Base-by-base conservation (phyloP, 2,113 vertebrate species). In the Psilopsiagon aymara region DNA sequence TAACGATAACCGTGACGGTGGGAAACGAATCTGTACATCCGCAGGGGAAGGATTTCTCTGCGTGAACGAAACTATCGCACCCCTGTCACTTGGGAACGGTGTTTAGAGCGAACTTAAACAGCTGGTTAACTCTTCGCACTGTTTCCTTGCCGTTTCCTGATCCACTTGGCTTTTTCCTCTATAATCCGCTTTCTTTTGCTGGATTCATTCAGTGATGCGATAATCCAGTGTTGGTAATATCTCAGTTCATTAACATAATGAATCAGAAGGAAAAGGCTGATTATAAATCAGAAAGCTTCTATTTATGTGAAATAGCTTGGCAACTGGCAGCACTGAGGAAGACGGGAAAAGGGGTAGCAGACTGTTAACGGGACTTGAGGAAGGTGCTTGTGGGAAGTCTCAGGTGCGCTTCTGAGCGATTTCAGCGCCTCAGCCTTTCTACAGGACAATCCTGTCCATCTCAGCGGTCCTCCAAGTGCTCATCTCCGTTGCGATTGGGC, bases 231-330 rank as follows among this genome's bases (percentile, higher is more conserved):
- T 95, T 92, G 89, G 81, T 96, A 68, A 93, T 95, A 94, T 95
- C 86, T 88, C 95, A 81, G 59, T 97, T 95, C 90, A 95, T 97
- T 96, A 97, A 75, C 94, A 96, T 95, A 96, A 96, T 97, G 95
- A 97, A 96, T 97, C 95, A 96, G 95, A 95, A 94, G 77, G 94
- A 95, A 94, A 82, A 95, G 92, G 96, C 95, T 96, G 96, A 59
- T 95, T 96, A 90, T 91, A 86, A 94, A 97, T 84, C 82, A 87
- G 81, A 96, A 95, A 94, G 95, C 94, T 95, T 94, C 95, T 96
- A 96, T 97, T 97, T 97, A 75, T 96, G 92, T 96, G 94, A 71
- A 82, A 94, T 92, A 78, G 74, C 92, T 96, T 96, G 97, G 95
- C 95, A 96, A 95, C 74, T 86, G 80, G 33, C 94, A 88, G 73